Conservation (phyloP, 2,888 invertebrate genomes). For the Agonopterix subpropinquella region DNA sequence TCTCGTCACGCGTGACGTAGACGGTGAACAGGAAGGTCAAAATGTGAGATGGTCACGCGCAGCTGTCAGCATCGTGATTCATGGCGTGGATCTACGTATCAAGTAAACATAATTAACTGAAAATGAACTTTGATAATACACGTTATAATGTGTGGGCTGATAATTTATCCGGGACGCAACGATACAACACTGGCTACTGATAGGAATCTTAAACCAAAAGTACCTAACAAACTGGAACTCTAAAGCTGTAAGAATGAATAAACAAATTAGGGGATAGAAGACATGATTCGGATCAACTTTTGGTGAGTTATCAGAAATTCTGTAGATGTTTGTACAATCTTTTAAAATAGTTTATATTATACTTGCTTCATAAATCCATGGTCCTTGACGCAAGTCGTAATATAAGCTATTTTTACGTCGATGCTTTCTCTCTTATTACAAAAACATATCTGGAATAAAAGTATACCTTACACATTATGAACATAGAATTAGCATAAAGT, state of each 20-base stretch:
- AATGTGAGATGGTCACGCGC: not conserved
- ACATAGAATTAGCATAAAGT: not conserved
- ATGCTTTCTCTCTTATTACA: not conserved
- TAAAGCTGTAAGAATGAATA: constrained; percentile 1
- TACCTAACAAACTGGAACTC: not conserved
- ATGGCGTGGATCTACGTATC: not conserved
- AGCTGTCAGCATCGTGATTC: not conserved
- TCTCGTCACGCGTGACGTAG: constrained; percentile 5
- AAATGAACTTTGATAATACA: constrained; percentile 4
- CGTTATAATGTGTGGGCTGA: constrained; percentile 28
- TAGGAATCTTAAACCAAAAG: not conserved
- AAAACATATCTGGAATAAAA: not conserved
- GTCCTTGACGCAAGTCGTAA: not conserved
- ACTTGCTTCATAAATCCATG: not conserved
- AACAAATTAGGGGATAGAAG: constrained; percentile 12
- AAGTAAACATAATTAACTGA: constrained; percentile 1
- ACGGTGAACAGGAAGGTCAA: constrained; percentile 5
- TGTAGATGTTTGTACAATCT: not conserved
- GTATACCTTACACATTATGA: not conserved
- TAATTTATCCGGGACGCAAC: constrained; percentile 23
- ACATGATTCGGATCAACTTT: constrained; percentile 6
- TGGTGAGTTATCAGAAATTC: constrained; percentile 8
- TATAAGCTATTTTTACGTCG: not conserved
- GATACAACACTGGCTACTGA: not conserved
- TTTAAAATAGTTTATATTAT: not conserved